Conservation (phyloP, 2,113 vertebrate species). For the Chunga burmeisteri region DNA sequence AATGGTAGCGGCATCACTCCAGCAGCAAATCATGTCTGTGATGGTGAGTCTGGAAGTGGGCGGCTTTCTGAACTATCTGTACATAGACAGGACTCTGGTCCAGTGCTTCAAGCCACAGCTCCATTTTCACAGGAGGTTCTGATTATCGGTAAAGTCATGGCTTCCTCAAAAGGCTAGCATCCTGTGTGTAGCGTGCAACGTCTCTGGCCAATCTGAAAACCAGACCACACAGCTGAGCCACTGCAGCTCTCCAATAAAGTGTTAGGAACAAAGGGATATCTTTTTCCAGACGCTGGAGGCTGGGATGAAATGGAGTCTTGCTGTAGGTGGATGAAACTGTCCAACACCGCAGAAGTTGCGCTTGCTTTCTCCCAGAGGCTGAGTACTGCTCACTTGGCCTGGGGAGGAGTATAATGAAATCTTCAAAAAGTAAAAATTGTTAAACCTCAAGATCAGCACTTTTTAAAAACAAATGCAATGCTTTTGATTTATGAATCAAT, state of each 20-base stretch:
- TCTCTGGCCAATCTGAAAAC: not conserved
- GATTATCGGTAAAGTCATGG: not conserved
- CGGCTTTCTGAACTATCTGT: not conserved
- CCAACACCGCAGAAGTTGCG: not conserved
- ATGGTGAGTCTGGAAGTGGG: not conserved
- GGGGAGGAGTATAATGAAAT: not conserved
- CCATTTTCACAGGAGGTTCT: not conserved
- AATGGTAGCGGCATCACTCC: not conserved
- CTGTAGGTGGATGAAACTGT: not conserved
- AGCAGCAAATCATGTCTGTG: not conserved
- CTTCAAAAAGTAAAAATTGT: not conserved
- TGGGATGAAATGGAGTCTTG: not conserved
- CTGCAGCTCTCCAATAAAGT: not conserved
- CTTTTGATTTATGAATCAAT: not conserved
- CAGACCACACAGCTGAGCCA: not conserved
- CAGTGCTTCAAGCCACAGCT: not conserved
- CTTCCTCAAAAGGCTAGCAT: not conserved
- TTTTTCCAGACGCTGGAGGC: not conserved
- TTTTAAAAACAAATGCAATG: not conserved
- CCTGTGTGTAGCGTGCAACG: not conserved
- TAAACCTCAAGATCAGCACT: not conserved
- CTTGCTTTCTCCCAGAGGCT: not conserved
- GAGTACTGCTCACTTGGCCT: not conserved
- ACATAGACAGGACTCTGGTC: not conserved
- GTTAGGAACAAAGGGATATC: not conserved